Base-by-base conservation (phyloP, 2,113 vertebrate species). In the Trachemys scripta region DNA sequence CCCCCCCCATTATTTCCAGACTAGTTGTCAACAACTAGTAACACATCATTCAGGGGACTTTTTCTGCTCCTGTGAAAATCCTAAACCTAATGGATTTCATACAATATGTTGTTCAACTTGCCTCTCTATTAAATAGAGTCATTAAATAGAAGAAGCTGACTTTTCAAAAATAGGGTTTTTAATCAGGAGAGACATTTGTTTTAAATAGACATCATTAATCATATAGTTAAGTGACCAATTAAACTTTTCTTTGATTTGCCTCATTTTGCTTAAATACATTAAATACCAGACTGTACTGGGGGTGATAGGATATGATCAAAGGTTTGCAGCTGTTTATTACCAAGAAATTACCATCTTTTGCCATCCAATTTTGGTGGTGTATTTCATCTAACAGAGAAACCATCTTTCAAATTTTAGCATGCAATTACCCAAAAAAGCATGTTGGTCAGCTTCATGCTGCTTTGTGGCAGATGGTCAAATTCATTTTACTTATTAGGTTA, bases 161-260 rank as follows among this genome's bases (percentile, higher is more conserved):
- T 97, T 97, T 96, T 97, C 91, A 94, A 97, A 98, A 93, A 96
- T 97, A 97, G 75, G 80, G 98, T 97, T 87, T 96, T 97, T 97
- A 92, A 97, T 90, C 81, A 89, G 93, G 85, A 75, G 62, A 96
- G 80, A 82, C n/a, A 78, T 95, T 98, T 97, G 38, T 90, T 98
- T 97, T 96, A 97, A 97, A 94, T 94, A 93, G 94, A 20, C 87
- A 57, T 92, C 94, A 93, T 98, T 98, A 97, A 97, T 98, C 91
- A 96, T 85, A 10, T 88, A 94, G 87, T 97, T 97, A 98, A 95
- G 95, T 3, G 82, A 90, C 90, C 97, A 96, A 96, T 98, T 98
- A 97, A 96, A 86, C 95, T 45, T 94, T 69, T 84, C 90, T 97
- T 97, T 97, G 76, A 93, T 97, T 96, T 97, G 20, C 69, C 94